These are phyloP conservation scores for Heliconius aoede DNA, from an alignment of 2,888 invertebrate genomes.

Conservation along the genomic window DNA sequence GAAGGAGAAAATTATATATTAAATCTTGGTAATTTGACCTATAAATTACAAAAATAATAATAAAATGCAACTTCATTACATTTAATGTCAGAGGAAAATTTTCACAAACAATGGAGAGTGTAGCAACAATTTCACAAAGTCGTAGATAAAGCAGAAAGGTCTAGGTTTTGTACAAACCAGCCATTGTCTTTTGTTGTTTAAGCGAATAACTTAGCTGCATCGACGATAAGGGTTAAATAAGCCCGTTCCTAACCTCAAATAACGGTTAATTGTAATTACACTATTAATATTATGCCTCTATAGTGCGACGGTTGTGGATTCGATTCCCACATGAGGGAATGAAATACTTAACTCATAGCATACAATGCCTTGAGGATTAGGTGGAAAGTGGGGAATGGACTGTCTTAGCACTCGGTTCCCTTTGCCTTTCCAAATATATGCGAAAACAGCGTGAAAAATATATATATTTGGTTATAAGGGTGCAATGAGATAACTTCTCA, in stretches of 20 bases:
- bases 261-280: neutral
- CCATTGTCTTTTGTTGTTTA: constrained; percentile 54
- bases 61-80: constrained; percentile 2
- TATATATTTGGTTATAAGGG: too few relatives aligned
- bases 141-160: constrained; percentile 52
- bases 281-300: neutral
- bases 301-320: neutral
- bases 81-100: constrained; percentile 1
- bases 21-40: neutral
- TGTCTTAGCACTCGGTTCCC: too few relatives aligned
- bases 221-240: constrained; percentile 43
- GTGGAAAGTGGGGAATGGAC: too few relatives aligned
- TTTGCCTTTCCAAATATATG: too few relatives aligned
- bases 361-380: too few relatives aligned
- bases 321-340: neutral
- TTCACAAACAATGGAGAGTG: constrained; percentile 33
- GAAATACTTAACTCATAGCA: too few relatives aligned
- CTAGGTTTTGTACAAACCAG: constrained; percentile 52
- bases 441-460: too few relatives aligned
- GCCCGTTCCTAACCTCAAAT: neutral
- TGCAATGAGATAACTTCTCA: too few relatives aligned
- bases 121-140: constrained; percentile 47
- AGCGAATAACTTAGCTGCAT: constrained; percentile 54
- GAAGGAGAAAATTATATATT: too few relatives aligned
- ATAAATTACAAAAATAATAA: neutral